Evolutionary conservation across 2,113 vertebrate genomes (phyloP).

Genomic region (Strix aluco): DNA sequence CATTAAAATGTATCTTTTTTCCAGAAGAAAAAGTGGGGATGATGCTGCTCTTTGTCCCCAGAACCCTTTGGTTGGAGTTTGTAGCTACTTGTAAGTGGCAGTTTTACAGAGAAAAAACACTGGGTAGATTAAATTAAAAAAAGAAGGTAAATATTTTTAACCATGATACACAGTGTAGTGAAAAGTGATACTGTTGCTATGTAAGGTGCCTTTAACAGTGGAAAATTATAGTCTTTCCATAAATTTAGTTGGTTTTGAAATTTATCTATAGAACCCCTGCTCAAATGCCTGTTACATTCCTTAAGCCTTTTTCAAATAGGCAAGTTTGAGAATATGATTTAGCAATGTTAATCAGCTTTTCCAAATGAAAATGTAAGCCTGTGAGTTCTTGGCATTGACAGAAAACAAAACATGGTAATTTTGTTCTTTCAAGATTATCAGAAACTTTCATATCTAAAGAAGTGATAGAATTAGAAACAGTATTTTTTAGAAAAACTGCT

Average conservation of each 20-base stretch:
- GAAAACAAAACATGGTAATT: background rate
- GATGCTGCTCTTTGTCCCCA: background rate
- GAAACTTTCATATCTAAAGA: background rate
- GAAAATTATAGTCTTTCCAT: background rate
- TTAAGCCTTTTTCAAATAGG: background rate
- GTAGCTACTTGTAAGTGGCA: background rate
- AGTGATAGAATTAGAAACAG: background rate
- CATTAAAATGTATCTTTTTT: background rate
- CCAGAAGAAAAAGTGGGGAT: background rate
- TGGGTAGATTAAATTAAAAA: background rate
- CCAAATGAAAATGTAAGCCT: background rate
- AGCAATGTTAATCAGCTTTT: background rate
- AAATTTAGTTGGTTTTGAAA: background rate
- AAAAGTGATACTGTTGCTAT: background rate
- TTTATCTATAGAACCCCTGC: background rate
- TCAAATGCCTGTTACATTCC: background rate
- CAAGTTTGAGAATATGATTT: background rate
- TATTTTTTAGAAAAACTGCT: background rate
- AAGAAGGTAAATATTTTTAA: background rate
- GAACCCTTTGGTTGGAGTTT: background rate
- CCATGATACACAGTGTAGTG: background rate
- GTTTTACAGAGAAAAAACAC: background rate
- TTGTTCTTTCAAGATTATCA: background rate
- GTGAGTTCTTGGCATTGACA: background rate
- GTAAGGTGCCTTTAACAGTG: background rate